Evolutionary conservation across 2,797 vertebrate genomes (phyloP), one percentile per base, ranked within the genome.

Genomic region (Thunnus albacares): DNA sequence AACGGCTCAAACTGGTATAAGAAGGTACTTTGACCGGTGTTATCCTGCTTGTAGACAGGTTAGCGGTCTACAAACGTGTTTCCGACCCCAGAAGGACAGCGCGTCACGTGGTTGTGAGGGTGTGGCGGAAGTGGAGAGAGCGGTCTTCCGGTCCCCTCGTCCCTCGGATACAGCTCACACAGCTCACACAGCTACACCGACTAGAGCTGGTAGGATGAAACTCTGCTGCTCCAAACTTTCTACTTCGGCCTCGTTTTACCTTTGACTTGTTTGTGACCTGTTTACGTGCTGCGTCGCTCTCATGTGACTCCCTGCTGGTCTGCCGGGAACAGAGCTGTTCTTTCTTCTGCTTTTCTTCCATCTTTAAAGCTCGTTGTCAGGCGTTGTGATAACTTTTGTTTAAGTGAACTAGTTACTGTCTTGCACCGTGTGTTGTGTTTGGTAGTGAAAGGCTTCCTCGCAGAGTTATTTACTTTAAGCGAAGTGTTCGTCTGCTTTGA

Each of bases 71-170:
- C 18, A 51, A 51, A 20, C 6, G 0, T 49, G 2, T n/a, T 18
- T 11, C 7, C 0, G 6, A 28, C 13, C 17, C 59, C n/a, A 1
- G 8, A 20, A 24, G 45, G 3, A 60, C 33, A 5, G 12, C 26
- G 5, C 3, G 43, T 89, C 80, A 86, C 83, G 67, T 81, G 85
- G 18, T 33, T 2, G 2, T 8, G 26, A 17, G 38, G 49, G 55
- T n/a, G 60, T 60, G 58, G 73, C 86, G 90, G 90, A 91, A 90
- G 85, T 77, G 49, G 78, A 55, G 49, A 53, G 20, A 38, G 6
- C 20, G 15, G 17, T 60, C 61, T 88, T 89, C 84, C 90, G 57
- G 59, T 82, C 63, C 63, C 60, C 52, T 74, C 49, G 11, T 56
- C 22, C 22, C 22, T 64, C 61, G 30, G 56, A 45, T 49, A 49